Conservation (phyloP, 2,888 invertebrate genomes). For the Hermodice carunculata region DNA sequence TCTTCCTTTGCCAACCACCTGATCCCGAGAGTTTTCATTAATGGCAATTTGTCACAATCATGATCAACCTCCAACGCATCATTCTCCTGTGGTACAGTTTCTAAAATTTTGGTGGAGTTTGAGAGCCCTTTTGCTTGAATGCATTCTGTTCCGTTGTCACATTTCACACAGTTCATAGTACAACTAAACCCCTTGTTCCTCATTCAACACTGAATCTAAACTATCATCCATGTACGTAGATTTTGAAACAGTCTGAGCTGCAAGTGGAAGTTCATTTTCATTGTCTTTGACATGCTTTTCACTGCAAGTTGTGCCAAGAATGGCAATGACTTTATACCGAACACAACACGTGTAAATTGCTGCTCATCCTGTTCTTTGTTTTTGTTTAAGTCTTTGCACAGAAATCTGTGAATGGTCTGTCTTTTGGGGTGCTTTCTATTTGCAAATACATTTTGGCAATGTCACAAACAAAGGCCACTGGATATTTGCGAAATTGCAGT, state of each 20-base stretch:
- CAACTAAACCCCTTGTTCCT: conserved; percentile 21
- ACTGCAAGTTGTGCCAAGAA: conserved; percentile 39
- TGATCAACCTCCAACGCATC: too few relatives aligned
- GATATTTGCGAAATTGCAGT: conserved; percentile 11
- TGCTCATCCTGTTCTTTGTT: conserved; percentile 17
- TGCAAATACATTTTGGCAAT: conserved; percentile 3
- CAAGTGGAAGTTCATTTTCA: conserved; percentile 21
- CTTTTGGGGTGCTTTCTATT: conserved; percentile 1
- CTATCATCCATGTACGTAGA: conserved; percentile 45
- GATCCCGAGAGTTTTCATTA: conserved; percentile 37
- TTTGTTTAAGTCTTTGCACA: conserved; percentile 19
- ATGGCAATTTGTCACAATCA: conserved; percentile 24
- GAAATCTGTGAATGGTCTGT: conserved; percentile 14
- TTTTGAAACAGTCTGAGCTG: conserved; percentile 36
- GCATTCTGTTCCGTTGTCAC: conserved; percentile 15
- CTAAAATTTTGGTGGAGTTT: conserved; percentile 33
- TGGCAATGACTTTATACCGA: conserved; percentile 42
- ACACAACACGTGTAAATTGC: conserved; percentile 35
- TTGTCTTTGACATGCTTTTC: conserved; percentile 26
- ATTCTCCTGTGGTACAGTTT: conserved; percentile 29
- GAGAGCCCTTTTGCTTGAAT: conserved; percentile 21
- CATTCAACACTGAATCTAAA: too few relatives aligned
- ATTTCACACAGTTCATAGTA: conserved; percentile 17
- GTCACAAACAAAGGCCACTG: conserved; percentile 27
- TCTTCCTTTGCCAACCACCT: conserved; percentile 33